Conservation (phyloP, 2,113 vertebrate genomes). For the Oxyruncus cristatus region DNA sequence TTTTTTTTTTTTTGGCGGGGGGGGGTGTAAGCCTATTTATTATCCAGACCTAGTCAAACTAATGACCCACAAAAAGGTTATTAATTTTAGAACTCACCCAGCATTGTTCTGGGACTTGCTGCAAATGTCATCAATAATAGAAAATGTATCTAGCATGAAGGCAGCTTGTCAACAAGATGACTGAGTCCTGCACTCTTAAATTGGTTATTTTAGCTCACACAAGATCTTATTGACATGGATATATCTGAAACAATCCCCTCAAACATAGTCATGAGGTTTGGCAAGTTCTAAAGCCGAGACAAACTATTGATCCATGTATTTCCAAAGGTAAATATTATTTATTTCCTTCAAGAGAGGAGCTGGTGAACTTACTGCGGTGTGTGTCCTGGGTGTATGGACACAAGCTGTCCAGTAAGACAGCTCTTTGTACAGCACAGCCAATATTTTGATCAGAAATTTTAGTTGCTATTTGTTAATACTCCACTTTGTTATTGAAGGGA, state of each 20-base stretch:
- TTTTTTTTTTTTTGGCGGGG: not conserved
- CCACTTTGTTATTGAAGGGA: not conserved
- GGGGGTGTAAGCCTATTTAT: not conserved
- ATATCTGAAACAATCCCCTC: slow-evolving; percentile 48
- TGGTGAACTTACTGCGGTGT: slow-evolving; percentile 1
- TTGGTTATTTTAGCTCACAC: slow-evolving; percentile 62
- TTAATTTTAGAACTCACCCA: slow-evolving; percentile 35
- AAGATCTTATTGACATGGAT: slow-evolving; percentile 68
- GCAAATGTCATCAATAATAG: slow-evolving; percentile 29
- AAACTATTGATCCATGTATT: slow-evolving; percentile 13
- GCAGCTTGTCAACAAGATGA: slow-evolving; percentile 65
- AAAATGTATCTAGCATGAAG: slow-evolving; percentile 53
- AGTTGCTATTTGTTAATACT: not conserved
- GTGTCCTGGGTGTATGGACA: not conserved
- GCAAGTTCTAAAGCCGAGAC: slow-evolving; percentile 55
- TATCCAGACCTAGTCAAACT: not conserved
- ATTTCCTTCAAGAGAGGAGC: not conserved
- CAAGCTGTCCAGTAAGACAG: not conserved
- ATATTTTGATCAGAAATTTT: not conserved
- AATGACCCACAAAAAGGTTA: not conserved
- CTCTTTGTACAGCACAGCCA: not conserved
- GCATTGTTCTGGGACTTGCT: slow-evolving; percentile 11
- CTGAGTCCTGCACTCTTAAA: slow-evolving; percentile 57
- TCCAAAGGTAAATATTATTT: slow-evolving; percentile 15
- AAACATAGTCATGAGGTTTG: slow-evolving; percentile 27